Percentiles rank a stretch among this genome's conserved stretches.
Evolutionary conservation across 2,113 vertebrate species (phyloP).

Genomic region (Anser cygnoides): DNA sequence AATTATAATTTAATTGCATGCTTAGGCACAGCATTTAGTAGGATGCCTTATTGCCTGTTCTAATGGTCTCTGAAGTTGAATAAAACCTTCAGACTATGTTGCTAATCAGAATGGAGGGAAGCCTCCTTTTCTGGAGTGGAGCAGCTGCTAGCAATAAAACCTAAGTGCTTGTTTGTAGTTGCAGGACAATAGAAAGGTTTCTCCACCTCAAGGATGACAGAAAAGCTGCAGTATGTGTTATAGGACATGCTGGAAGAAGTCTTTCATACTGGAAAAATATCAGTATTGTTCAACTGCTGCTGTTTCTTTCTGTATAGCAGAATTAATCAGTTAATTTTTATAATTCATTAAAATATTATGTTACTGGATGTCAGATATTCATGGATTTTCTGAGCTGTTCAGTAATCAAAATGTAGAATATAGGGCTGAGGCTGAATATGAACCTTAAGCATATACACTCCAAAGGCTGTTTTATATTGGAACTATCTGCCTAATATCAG

Average conservation of each 20-base stretch:
- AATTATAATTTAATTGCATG: not conserved
- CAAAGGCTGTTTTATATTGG: not conserved
- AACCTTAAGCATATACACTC: not conserved
- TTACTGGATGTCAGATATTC: not conserved
- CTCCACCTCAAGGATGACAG: not conserved
- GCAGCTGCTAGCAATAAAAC: constrained; percentile 40
- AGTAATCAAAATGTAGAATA: not conserved
- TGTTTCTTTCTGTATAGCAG: not conserved
- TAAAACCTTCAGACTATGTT: not conserved
- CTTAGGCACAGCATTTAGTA: not conserved
- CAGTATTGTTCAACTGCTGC: not conserved
- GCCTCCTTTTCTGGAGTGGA: constrained; percentile 1
- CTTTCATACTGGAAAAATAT: not conserved
- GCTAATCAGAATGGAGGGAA: constrained; percentile 29
- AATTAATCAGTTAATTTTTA: not conserved
- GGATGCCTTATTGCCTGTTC: not conserved
- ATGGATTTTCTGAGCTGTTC: not conserved
- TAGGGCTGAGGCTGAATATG: not conserved
- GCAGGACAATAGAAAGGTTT: not conserved
- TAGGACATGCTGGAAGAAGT: not conserved
- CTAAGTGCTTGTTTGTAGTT: not conserved
- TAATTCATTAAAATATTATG: not conserved
- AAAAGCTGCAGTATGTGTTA: not conserved
- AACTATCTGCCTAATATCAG: not conserved
- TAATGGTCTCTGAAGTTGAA: constrained; percentile 15